Evolutionary conservation across 2,113 vertebrate species (phyloP).

Genomic region (Heterotis niloticus): DNA sequence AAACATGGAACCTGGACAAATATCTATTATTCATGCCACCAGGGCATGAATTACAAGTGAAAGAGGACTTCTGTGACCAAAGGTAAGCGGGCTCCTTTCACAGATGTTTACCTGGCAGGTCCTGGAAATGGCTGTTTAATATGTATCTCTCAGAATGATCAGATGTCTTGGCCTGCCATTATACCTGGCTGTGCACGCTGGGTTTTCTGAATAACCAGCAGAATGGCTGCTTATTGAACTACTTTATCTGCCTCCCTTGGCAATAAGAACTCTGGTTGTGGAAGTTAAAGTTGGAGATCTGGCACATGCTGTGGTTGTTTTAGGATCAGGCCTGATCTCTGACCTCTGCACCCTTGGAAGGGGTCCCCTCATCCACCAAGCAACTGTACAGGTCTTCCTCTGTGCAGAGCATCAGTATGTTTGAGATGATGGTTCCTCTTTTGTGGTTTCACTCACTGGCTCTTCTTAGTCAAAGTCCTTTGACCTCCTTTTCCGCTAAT

Average conservation of each 20-base stretch:
- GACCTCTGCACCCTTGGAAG: background rate
- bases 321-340: too few relatives aligned
- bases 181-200: too few relatives aligned
- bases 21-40: conserved; percentile 9
- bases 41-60: conserved; percentile 1
- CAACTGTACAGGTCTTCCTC: background rate
- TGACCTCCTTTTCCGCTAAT: background rate
- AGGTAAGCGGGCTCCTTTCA: background rate
- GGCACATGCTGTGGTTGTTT: too few relatives aligned
- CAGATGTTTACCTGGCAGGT: too few relatives aligned
- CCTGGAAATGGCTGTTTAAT: background rate
- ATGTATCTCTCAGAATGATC: background rate
- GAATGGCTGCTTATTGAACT: too few relatives aligned
- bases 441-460: background rate
- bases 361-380: background rate
- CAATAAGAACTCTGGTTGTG: too few relatives aligned
- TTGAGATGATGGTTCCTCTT: background rate
- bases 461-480: background rate
- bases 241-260: too few relatives aligned
- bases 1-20: background rate
- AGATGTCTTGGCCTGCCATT: background rate
- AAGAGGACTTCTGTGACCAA: background rate
- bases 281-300: too few relatives aligned
- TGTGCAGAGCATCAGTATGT: background rate
- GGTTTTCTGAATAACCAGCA: background rate